Evolutionary conservation across 2,888 invertebrate genomes (phyloP), one percentile per base, ranked within the genome.

Genomic region (Muscina levida): DNA sequence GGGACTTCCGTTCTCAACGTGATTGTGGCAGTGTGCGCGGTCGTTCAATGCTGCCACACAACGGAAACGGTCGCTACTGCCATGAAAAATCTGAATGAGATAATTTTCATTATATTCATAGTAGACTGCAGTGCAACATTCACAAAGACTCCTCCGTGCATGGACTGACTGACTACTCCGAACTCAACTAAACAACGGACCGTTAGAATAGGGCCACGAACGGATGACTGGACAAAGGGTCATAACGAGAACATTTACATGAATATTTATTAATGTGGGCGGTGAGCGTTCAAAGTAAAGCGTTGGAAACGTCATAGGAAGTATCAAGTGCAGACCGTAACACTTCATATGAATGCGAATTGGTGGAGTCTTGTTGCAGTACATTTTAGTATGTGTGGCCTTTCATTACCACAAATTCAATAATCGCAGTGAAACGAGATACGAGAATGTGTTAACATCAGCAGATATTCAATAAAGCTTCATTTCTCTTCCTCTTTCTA

Each of bases 101-200:
- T 76, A 78, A 80, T 80, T 77, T 82, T 77, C 70, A 79, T 82
- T 79, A 79, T 75, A 73, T 78, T 82, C 77, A 70, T 77, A 75
- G 72, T 65, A 62, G 73, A 66, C 65, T 70, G 78, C 70, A 73
- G 65, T 66, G 39, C n/a, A 78, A 73, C 59, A 59, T n/a, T n/a
- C n/a, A 15, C 17, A 77, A 77, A 24, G 26, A 10, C 17, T 65
- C 13, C 24, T 44, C 10, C 37, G 5, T 8, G 11, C 53, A 53
- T 22, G 53, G 53, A 53, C 31, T 56, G 13, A 6, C 6, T 2
- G 4, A 62, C 17, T 65, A n/a, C n/a, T n/a, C n/a, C n/a, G n/a
- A 17, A 24, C 59, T 5, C 24, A 19, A 44, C 22, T 5, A 11
- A 53, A 65, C 22, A 15, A 46, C 24, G 26, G 26, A 26, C 44